These are phyloP conservation scores for Fragum sueziense DNA, from an alignment of 2,888 invertebrate species.

Conservation along the genomic window DNA sequence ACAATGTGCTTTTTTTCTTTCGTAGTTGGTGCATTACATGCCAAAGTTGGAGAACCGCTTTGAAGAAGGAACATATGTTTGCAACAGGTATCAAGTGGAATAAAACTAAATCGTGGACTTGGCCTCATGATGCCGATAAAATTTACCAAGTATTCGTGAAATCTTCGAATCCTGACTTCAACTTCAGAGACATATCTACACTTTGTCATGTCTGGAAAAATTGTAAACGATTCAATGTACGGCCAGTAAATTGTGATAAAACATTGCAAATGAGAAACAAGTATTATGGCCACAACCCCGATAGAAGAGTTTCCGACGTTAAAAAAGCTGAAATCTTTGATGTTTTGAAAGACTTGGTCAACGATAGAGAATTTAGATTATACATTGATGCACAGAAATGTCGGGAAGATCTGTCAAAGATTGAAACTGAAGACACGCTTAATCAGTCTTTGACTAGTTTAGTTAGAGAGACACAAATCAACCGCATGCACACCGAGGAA, in stretches of 20 bases:
- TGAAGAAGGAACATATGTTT: neutral
- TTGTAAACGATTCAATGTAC: neutral
- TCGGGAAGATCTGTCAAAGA: neutral
- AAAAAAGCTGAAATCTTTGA: neutral
- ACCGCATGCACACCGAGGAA: neutral
- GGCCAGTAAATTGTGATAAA: neutral
- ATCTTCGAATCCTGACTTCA: neutral
- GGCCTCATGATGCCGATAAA: neutral
- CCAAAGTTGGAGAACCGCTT: neutral
- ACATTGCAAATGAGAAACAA: neutral
- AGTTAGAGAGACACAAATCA: neutral
- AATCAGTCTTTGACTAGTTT: neutral
- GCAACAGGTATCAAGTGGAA: neutral
- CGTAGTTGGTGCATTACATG: neutral
- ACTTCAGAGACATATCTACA: neutral
- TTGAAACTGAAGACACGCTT: neutral
- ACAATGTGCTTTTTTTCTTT: too few relatives aligned
- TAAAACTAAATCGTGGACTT: neutral
- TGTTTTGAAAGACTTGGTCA: conserved; percentile 1
- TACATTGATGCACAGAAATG: neutral
- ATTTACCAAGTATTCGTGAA: neutral
- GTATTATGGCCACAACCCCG: neutral
- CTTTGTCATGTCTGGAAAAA: conserved; percentile 3
- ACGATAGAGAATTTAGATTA: neutral
- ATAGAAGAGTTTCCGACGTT: neutral